Conservation (phyloP, 2,113 vertebrate species). For the Passer montanus region DNA sequence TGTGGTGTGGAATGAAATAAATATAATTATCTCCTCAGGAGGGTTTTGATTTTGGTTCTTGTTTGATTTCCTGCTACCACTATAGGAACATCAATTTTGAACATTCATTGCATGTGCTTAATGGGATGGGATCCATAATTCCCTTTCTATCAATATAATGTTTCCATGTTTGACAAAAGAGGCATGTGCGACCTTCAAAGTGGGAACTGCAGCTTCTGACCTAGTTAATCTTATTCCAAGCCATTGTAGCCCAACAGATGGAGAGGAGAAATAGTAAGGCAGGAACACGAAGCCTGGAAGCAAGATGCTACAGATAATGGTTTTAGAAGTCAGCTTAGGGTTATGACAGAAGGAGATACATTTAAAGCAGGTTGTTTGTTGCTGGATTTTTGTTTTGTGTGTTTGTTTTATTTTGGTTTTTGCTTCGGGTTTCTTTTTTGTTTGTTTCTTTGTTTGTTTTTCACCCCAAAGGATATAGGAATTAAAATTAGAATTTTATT, state of each 20-base stretch:
- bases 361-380: background rate
- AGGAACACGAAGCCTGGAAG: background rate
- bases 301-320: background rate
- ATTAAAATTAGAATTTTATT: background rate
- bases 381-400: background rate
- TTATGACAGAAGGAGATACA: background rate
- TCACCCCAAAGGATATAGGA: background rate
- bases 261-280: background rate
- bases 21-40: background rate
- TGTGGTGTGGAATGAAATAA: background rate
- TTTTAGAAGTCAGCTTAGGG: constrained; percentile 19
- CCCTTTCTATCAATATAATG: background rate
- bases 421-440: background rate
- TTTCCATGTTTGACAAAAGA: background rate
- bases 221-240: constrained; percentile 17
- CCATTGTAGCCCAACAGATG: background rate
- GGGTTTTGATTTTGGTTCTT: background rate
- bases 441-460: background rate
- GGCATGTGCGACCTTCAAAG: background rate
- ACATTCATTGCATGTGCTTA: background rate
- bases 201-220: constrained; percentile 2
- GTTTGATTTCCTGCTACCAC: background rate
- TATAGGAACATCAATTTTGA: background rate
- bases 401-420: background rate
- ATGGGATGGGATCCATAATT: background rate